Evolutionary conservation across 2,797 vertebrate genomes (phyloP).

Genomic region (Corythornis leucogaster): DNA sequence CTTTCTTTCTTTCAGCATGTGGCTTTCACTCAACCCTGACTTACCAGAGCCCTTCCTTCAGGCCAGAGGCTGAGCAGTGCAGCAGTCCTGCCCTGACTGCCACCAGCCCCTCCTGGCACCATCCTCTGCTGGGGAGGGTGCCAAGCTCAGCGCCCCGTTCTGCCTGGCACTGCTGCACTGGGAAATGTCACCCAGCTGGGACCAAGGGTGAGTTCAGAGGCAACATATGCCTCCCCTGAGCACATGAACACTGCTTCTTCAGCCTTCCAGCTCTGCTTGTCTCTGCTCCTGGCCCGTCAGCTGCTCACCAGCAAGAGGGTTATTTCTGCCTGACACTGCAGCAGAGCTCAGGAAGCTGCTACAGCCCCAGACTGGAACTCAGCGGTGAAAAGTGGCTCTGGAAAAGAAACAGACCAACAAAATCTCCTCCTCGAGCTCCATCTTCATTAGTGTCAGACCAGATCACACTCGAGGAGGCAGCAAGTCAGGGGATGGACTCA

Average conservation of each 20-base stretch:
- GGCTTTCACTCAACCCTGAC: neutral
- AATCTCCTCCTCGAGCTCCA: neutral
- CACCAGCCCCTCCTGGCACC: neutral
- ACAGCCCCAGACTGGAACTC: neutral
- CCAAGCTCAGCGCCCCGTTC: neutral
- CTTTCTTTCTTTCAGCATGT: too few relatives aligned
- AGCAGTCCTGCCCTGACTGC: neutral
- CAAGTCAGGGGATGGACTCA: neutral
- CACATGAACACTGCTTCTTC: neutral
- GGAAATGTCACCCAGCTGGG: neutral
- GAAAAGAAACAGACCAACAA: neutral
- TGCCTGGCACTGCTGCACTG: neutral
- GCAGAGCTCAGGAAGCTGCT: neutral
- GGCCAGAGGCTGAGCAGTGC: neutral
- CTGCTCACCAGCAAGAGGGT: neutral
- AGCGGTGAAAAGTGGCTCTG: neutral
- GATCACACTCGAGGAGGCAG: neutral
- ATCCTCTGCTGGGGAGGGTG: neutral
- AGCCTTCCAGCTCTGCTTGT: neutral
- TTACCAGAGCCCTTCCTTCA: neutral
- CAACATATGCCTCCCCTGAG: neutral
- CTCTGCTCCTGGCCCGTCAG: neutral
- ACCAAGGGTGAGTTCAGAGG: neutral
- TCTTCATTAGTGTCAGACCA: neutral
- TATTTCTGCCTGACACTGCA: neutral